Base-by-base conservation (phyloP, 1,140 invertebrate species). In the Drosophila repleta region DNA sequence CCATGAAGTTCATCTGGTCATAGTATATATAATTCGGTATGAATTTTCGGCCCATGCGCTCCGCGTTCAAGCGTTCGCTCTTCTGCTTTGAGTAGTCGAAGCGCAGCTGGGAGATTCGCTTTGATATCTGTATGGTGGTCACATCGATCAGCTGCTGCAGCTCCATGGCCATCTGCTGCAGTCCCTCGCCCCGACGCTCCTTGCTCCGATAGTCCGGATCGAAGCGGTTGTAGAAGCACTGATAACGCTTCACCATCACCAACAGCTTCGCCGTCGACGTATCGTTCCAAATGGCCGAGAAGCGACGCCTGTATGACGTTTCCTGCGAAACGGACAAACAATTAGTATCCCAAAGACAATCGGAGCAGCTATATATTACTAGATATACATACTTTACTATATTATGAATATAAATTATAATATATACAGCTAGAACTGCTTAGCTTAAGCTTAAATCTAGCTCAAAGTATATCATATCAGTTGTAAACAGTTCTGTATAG, bases 81-180 rank as follows among this genome's bases (percentile, higher is more conserved):
- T 91, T 91, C 53, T 91, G 90, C 15, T 90, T 91, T 21, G 89
- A 90, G 56, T 91, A 91, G 35, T 91, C 90, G 21, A 91, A 91
- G 39, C 90, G 90, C 46, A 91, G 57, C 58, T 91, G 90, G 0
- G 90, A 91, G 7, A 91, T 90, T 29, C 90, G 85, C 51, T 91
- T 91, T 2, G 90, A 91, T 37, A 91, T 91, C 58, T 91, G 90
- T 35, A 91, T 91, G 48, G 90, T 87, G 46, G 74, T 76, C 21
- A 91, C 90, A 39, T 91, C 89, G 37, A 91, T 91, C 17, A 85
- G 45, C 37, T 81, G 65, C 45, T 88, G 85, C 60, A 91, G 58
- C 20, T 91, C 90, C 29, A 72, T 63, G 8, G 82, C 90, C 84
- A 91, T 91, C 49, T 84, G 75, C 18, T 91, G 90, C 29, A 91